Evolutionary conservation across 2,888 invertebrate genomes (phyloP), one percentile per base, ranked within the genome.

Genomic region (Diogma glabrata): DNA sequence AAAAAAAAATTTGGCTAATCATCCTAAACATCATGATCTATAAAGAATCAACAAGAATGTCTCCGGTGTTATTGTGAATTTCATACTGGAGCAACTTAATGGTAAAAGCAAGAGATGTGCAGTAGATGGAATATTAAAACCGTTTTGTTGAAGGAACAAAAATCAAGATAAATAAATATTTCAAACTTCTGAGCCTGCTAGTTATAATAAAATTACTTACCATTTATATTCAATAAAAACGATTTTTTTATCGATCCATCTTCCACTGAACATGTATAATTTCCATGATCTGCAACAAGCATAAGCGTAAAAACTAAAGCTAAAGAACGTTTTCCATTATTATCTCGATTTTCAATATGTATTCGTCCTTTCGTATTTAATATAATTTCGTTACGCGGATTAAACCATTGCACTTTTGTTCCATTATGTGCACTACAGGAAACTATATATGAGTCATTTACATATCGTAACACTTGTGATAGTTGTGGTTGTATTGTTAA

Each of bases 251-350:
- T 56, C 26, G 64, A 62, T 38, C 59, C 60, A 40, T 56, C 60
- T 28, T 63, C 63, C 17, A 65, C 65, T 50, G 66, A 65, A 60
- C 75, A 75, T 19, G 64, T 66, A 68, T 75, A 76, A 52, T 66
- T 67, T 45, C 75, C 75, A 56, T 67, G 67, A 60, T 75, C 75
- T 54, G 66, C 63, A 55, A 65, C 61, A 45, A 64, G 59, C 57
- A 72, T 72, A 58, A 67, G 70, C 56, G 70, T 68, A 56, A 75
- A 73, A 53, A 75, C 67, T 50, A 75, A 64, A 55, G 70, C 69
- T 57, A 67, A 61, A 61, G 70, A 64, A 46, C 66, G 71, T 63
- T 57, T 17, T 3, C 24, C 19, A 14, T 30, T 17, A 14, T 33
- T 30, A 3, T 45, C 43, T n/a, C 49, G 51, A 2, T 65, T 64